Evolutionary conservation across 2,797 vertebrate species (phyloP), one percentile per base, ranked within the genome.

Genomic region (Gymnoscopelus microlampas): DNA sequence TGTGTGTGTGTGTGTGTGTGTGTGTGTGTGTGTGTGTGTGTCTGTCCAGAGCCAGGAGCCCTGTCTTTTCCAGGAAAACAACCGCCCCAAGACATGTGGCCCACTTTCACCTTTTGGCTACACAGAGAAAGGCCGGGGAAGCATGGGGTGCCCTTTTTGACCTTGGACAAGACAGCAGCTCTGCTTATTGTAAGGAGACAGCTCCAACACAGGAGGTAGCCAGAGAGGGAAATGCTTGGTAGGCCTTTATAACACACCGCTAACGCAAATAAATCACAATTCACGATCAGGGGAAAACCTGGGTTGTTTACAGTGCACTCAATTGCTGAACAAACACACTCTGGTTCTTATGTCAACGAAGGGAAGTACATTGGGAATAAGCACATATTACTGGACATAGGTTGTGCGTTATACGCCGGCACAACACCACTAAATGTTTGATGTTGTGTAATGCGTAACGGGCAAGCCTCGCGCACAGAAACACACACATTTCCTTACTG

Each of bases 41-140:
- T 39, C 2, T 77, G 3, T 58, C 77, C 32, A 69, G 44, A 66
- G 47, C 68, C 67, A 76, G 50, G 73, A 75, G 63, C 23, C n/a
- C 11, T 24, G 44, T 12, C 26, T 35, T n/a, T 14, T 11, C 26
- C 10, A 60, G 32, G 26, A 60, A 29, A 60, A 35, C 57, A 26
- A 29, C 10, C 32, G 12, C 32, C 9, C 10, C 57, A 7, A 14
- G 26, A n/a, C 14, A 13, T 26, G 57, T 32, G 23, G 26, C 57
- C 26, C 35, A 35, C 7, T 8, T 23, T 32, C 56, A 63, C 7
- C 15, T 56, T 59, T 4, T n/a, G 13, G 23, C 3, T 12, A 15
- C 26, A 13, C 61, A 51, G 24, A 29, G 50, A 8, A 26, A n/a
- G 47, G 23, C 5, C 48, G 13, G 60, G 9, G 11, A 68, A 76